These are phyloP conservation scores for Pyrgilauda ruficollis DNA, from an alignment of 2,113 vertebrate species.

Conservation along the genomic window DNA sequence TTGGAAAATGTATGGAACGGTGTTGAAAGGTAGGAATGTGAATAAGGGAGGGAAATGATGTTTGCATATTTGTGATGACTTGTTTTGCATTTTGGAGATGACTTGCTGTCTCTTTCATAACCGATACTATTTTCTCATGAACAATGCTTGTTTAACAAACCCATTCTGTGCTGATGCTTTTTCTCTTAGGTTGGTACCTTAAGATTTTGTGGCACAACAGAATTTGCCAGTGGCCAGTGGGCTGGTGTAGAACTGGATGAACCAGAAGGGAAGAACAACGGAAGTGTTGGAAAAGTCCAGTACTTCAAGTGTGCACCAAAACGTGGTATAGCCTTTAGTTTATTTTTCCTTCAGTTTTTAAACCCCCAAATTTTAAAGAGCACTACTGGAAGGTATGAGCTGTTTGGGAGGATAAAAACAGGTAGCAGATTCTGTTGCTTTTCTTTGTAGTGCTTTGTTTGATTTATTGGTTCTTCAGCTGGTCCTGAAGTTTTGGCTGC, in stretches of 20 bases:
- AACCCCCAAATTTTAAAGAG: neutral
- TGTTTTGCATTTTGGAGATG: neutral
- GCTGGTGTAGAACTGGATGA: conserved; percentile 93
- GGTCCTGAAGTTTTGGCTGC: neutral
- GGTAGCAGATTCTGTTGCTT: neutral
- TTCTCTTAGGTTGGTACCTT: conserved; percentile 84
- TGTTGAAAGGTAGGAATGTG: neutral
- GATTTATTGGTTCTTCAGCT: neutral
- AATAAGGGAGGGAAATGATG: neutral
- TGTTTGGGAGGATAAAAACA: neutral
- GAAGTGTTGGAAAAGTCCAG: conserved; percentile 89
- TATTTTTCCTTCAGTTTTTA: neutral
- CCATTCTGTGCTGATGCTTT: neutral
- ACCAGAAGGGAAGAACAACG: conserved; percentile 94
- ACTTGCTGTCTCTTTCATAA: neutral
- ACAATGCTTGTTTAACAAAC: neutral
- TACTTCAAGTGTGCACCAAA: conserved; percentile 91
- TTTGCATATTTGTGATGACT: neutral
- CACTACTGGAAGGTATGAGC: accelerated
- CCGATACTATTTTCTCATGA: neutral
- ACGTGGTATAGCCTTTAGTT: conserved; percentile 72
- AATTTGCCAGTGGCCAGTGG: conserved; percentile 95
- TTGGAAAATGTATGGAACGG: neutral
- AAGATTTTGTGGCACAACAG: conserved; percentile 89
- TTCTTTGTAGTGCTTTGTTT: neutral